These are phyloP conservation scores for Diaprepes abbreviatus DNA, from an alignment of 2,888 invertebrate species.

Conservation along the genomic window DNA sequence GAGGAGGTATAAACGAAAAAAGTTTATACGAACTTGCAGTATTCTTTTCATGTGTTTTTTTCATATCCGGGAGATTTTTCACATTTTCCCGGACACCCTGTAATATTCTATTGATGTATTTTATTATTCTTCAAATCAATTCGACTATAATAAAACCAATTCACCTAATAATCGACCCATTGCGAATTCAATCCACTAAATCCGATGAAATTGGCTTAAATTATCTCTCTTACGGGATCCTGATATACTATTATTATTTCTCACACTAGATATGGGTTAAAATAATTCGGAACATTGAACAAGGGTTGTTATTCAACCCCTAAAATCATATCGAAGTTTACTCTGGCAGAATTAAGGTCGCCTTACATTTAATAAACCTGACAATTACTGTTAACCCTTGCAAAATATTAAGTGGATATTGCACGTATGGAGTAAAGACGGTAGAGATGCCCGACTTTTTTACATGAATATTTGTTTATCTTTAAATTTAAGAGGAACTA, in stretches of 20 bases:
- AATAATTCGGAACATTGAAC: constrained; percentile 29
- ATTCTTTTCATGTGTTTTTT: no score
- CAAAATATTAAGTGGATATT: constrained; percentile 5
- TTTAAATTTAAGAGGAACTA: no score
- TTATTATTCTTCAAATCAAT: background rate
- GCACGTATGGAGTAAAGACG: no score
- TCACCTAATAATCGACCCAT: constrained; percentile 26
- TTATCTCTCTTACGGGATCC: constrained; percentile 33
- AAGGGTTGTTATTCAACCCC: constrained; percentile 31
- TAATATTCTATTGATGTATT: no score
- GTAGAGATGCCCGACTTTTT: no score
- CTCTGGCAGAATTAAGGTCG: constrained; percentile 22
- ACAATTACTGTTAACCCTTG: constrained; percentile 19
- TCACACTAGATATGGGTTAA: constrained; percentile 31
- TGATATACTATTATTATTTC: constrained; percentile 34
- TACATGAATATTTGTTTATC: no score
- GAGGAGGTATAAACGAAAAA: no score
- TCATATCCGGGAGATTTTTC: no score
- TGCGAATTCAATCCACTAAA: constrained; percentile 30
- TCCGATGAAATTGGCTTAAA: constrained; percentile 35
- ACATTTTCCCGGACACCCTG: no score
- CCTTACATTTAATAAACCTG: constrained; percentile 21
- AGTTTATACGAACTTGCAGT: no score
- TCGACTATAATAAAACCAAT: background rate
- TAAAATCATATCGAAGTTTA: constrained; percentile 24